Evolutionary conservation across 1,140 invertebrate genomes (phyloP).

Genomic region (Apis mellifera): Amel_HAv3.1 CM009945.2:9402501-9403000

Average conservation of each 20-base stretch:
- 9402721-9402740: slow-evolving; percentile 17
- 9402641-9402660: slow-evolving; percentile 17
- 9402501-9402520: slow-evolving; percentile 9
- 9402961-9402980: slow-evolving; percentile 42
- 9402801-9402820: not conserved
- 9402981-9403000: not conserved
- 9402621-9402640: slow-evolving; percentile 28
- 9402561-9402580: not conserved
- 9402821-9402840: slow-evolving; percentile 15
- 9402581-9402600: slow-evolving; percentile 14
- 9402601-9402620: not conserved
- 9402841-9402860: slow-evolving; percentile 57
- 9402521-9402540: not conserved
- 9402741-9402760: not conserved
- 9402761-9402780: slow-evolving; percentile 4
- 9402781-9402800: not conserved
- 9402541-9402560: not conserved
- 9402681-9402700: slow-evolving; percentile 20
- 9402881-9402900: slow-evolving; percentile 68
- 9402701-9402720: slow-evolving; percentile 9
- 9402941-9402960: slow-evolving; percentile 38
- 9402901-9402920: slow-evolving; percentile 62
- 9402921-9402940: slow-evolving; percentile 62
- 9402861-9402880: slow-evolving; percentile 79
- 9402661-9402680: slow-evolving; percentile 43